These are phyloP conservation scores for Eidolon dupreanum DNA, from an alignment of 2,797 vertebrate genomes.

Conservation along the genomic window DNA sequence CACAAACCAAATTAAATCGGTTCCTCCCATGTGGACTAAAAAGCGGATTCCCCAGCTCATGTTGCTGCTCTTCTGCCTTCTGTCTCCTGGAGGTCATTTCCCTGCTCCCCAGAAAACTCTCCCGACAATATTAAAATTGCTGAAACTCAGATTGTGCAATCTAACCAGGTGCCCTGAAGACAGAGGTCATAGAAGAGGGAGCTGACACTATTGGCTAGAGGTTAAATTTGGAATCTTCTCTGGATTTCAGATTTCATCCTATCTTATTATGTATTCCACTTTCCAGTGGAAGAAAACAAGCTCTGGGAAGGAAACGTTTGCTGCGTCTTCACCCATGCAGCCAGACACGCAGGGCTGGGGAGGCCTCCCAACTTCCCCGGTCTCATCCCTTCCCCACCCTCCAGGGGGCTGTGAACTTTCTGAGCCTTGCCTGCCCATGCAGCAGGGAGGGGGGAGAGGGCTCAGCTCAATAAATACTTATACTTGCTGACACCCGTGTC, in stretches of 20 bases:
- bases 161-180: background rate
- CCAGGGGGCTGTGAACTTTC: background rate
- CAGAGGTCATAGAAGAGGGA: background rate
- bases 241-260: background rate
- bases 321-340: background rate
- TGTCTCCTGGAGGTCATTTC: background rate
- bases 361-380: background rate
- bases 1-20: background rate
- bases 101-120: background rate
- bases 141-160: background rate
- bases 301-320: background rate
- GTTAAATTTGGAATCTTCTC: background rate
- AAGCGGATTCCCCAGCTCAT: background rate
- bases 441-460: background rate
- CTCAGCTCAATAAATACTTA: background rate
- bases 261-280: background rate
- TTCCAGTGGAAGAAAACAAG: background rate
- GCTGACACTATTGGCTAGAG: background rate
- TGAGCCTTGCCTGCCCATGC: background rate
- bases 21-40: background rate
- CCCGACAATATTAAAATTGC: background rate
- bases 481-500: background rate
- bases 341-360: background rate
- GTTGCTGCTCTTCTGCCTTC: background rate
- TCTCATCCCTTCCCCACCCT: background rate